Evolutionary conservation across 2,888 invertebrate genomes (phyloP), one percentile per base, ranked within the genome.

Genomic region (Volucella inflata): DNA sequence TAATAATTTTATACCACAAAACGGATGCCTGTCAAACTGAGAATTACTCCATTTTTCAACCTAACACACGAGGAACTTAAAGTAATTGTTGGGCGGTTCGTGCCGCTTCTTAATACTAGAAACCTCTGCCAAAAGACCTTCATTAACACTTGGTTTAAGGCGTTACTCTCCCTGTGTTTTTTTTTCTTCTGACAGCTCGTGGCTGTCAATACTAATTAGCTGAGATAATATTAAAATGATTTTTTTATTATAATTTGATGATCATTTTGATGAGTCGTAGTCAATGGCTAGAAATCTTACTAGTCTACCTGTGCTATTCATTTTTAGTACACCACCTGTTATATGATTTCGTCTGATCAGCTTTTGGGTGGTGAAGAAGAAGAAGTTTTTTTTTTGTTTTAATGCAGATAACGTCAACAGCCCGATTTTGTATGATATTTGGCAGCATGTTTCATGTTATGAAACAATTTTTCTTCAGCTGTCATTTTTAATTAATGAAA

Each of bases 201-300:
- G 16, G 42, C 67, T 67, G 67, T 75, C 57, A 75, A 75, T 57
- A 65, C 42, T 65, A 75, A 65, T 75, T 57, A 57, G 50, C 57
- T 57, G 42, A 30, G 14, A 44, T 51, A 60, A 60, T 30, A 30
- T 30, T 30, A 30, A 71, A 60, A 46, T 36, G 12, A 12, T 2
- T 50, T 42, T 75, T 75, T 75, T 74, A 74, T 74, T 30, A 46
- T 65, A 57, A 64, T 65, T 21, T 46, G 17, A 74, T 48, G 53
- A 8, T 46, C n/a, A n/a, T 21, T 12, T 10, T 40, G 12, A 36
- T 21, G 10, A n/a, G 30, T 0, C 6, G 30, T 30, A 30, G 30
- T 30, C 30, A 0, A 30, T 17, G 48, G 55, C 46, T 40, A 9
- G 16, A 53, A 62, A 60, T 74, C 64, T 74, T 64, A 48, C 55